Base-by-base conservation (phyloP, 2,888 invertebrate genomes). In the Leptura quadrifasciata region DNA sequence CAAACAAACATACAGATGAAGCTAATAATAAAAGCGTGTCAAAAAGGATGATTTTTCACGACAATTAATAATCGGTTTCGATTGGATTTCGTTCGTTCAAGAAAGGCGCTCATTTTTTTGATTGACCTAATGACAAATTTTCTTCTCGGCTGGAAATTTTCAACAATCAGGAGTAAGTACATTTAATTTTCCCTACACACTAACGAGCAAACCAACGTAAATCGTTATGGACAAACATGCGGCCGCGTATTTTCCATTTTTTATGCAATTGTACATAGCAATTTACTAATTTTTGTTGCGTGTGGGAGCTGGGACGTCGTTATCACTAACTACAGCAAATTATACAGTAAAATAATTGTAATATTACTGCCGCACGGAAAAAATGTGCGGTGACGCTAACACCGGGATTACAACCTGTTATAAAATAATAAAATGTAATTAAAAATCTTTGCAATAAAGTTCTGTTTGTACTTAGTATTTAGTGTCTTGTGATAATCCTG, bases 251-350 rank as follows among this genome's bases (percentile, higher is more conserved):
- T 58, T 63, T 63, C 17, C 35, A 63, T 5, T 20, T 64, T 20
- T 64, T 64, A 64, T 39, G 39, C 64, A 35, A 64, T 27, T 64
- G 21, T 39, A 64, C 1, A 35, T 15, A 15, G 12, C 39, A 31
- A 20, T 64, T 64, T 64, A 18, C 52, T 54, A 18, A 52, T 58
- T 20, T 74, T 61, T 24, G 35, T 63, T 69, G 76, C 74, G 58
- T 74, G 76, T 76, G 57, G 76, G 27, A 31, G 27, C 27, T 31
- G 27, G 27, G 76, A 27, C 58, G 74, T 52, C 31, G 70, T 76
- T 76, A 76, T 63, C 68, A 47, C 31, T 72, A 75, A 75, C 54
- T 63, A 72, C 61, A 39, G 21, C 67, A 67, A 75, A 72, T 72
- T 67, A 71, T 21, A 58, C 52, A 60, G 65, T 63, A 8, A 39